Evolutionary conservation across 2,888 invertebrate species (phyloP).

Genomic region (Pollenia angustigena): DNA sequence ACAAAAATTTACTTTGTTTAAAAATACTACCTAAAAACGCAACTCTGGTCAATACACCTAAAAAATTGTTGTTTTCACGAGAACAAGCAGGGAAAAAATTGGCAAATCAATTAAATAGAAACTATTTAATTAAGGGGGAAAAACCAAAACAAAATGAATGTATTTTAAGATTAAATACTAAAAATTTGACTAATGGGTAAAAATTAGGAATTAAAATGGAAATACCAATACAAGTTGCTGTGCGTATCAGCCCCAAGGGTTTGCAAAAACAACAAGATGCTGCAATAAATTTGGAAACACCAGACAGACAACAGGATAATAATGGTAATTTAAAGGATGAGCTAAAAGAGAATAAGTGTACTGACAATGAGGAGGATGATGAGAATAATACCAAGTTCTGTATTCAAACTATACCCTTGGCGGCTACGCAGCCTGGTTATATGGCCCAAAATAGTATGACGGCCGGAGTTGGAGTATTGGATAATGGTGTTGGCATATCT

Average conservation of each 20-base stretch:
- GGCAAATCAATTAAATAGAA: slow-evolving; percentile 48
- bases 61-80: slow-evolving; percentile 60
- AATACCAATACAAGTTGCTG: slow-evolving; percentile 90
- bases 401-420: slow-evolving; percentile 81
- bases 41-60: slow-evolving; percentile 54
- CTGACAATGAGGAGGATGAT: slow-evolving; percentile 59
- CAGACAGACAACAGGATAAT: slow-evolving; percentile 54
- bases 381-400: slow-evolving; percentile 74
- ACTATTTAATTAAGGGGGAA: not conserved
- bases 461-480: slow-evolving; percentile 74
- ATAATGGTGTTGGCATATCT: slow-evolving; percentile 77
- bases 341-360: not conserved
- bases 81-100: slow-evolving; percentile 43
- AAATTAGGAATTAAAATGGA: slow-evolving; percentile 85
- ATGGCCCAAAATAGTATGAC: slow-evolving; percentile 79
- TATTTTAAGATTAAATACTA: slow-evolving; percentile 1
- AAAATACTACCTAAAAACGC: slow-evolving; percentile 19
- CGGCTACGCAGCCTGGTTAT: slow-evolving; percentile 73
- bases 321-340: slow-evolving; percentile 72
- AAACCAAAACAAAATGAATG: slow-evolving; percentile 34
- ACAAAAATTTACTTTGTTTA: not conserved
- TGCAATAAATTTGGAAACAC: slow-evolving; percentile 25
- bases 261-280: slow-evolving; percentile 79
- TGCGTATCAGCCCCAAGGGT: slow-evolving; percentile 87
- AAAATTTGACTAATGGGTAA: slow-evolving; percentile 21